These are phyloP conservation scores for Brachionus rotundiformis DNA, from an alignment of 1,140 invertebrate species.

Conservation along the genomic window DNA sequence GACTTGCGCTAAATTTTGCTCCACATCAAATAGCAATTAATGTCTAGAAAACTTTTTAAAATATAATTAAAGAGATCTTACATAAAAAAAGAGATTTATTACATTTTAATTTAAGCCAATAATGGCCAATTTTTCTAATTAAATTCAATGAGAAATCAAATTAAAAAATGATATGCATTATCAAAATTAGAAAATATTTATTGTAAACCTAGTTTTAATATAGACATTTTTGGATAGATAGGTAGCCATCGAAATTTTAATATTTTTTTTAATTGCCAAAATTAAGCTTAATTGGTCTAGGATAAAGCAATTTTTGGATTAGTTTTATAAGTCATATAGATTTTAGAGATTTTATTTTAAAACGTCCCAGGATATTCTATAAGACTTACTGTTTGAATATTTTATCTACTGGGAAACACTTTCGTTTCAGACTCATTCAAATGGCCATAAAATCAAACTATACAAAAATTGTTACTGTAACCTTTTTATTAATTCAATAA, in stretches of 20 bases:
- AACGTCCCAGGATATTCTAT: neutral
- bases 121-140: neutral
- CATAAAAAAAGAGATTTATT: neutral
- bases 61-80: constrained; percentile 7
- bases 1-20: neutral
- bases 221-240: neutral
- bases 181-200: neutral
- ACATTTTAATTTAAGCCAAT: neutral
- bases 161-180: neutral
- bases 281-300: constrained; percentile 4
- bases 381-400: neutral
- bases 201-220: neutral
- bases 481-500: neutral
- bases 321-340: neutral
- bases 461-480: neutral
- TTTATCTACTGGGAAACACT: neutral
- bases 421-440: neutral
- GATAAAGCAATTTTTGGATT: neutral
- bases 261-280: neutral
- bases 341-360: neutral
- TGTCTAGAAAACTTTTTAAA: neutral
- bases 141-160: neutral
- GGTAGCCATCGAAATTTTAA: neutral
- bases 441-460: neutral
- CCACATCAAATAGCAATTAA: neutral